These are phyloP conservation scores for Axinella damicornis DNA, from an alignment of 37 sponge, comb jelly and placozoan species.

Conservation along the genomic window DNA sequence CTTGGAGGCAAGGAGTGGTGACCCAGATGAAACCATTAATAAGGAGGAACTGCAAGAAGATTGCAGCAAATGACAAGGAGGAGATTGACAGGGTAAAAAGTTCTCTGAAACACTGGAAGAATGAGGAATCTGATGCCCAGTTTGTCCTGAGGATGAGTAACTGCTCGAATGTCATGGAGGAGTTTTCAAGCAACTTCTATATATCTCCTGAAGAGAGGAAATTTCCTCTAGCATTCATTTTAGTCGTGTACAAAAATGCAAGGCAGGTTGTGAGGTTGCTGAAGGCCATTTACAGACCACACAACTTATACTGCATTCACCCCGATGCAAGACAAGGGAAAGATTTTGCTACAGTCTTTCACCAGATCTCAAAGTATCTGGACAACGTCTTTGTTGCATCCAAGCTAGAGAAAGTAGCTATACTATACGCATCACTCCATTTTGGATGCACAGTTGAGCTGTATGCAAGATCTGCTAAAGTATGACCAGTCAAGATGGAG, in stretches of 20 bases:
- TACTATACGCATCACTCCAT: background rate
- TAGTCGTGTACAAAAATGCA: conserved; percentile 10
- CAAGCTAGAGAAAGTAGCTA: background rate
- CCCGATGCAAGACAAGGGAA: conserved; percentile 7
- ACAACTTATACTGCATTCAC: conserved; percentile 47
- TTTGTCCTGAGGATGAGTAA: background rate
- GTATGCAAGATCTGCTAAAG: background rate
- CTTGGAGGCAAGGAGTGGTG: no score
- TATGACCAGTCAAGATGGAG: conserved; percentile 23
- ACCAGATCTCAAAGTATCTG: conserved; percentile 14
- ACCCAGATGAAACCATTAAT: no score
- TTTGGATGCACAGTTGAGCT: conserved; percentile 1
- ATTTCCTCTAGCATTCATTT: conserved; percentile 25
- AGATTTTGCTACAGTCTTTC: conserved; percentile 11
- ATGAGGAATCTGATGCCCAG: no score
- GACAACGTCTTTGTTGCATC: conserved; percentile 23
- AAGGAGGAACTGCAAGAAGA: no score
- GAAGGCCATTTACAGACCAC: conserved; percentile 46
- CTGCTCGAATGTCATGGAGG: conserved; percentile 2
- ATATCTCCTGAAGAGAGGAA: conserved; percentile 21
- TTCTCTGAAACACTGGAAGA: no score
- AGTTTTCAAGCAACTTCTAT: conserved; percentile 34
- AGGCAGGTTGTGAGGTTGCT: conserved; percentile 26
- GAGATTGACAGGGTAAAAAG: no score
- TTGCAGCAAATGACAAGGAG: no score